These are phyloP conservation scores for Betta splendens DNA, from an alignment of 2,797 vertebrate species.

Conservation along the genomic window DNA sequence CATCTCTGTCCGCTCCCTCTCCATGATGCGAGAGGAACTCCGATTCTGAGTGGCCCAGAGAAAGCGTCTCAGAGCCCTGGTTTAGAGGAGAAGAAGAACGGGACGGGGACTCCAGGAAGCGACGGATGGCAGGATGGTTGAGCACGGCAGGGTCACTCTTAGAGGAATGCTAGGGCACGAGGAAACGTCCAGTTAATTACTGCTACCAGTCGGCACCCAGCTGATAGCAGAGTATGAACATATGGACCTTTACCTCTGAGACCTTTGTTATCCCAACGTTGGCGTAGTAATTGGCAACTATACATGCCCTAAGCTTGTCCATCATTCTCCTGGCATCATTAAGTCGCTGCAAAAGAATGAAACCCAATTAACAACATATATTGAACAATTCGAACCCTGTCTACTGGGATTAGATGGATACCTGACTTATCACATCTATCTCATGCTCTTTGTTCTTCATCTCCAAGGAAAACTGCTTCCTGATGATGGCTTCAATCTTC, in stretches of 20 bases:
- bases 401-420: slow-evolving; percentile 60
- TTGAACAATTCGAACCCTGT: no score
- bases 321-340: slow-evolving; percentile 98
- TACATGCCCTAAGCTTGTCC: slow-evolving; percentile 98
- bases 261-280: slow-evolving; percentile 90
- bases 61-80: slow-evolving; percentile 94
- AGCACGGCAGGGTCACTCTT: slow-evolving; percentile 89
- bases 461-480: slow-evolving; percentile 94
- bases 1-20: slow-evolving; percentile 89
- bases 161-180: slow-evolving; percentile 77
- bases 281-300: slow-evolving; percentile 98
- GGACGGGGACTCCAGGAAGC: slow-evolving; percentile 94
- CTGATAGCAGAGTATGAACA: neutral
- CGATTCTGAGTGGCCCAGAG: slow-evolving; percentile 91
- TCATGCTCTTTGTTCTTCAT: slow-evolving; percentile 99
- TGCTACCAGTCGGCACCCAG: neutral
- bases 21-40: slow-evolving; percentile 93
- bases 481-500: slow-evolving; percentile 97
- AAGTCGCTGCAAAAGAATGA: slow-evolving; percentile 83
- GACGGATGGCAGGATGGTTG: slow-evolving; percentile 96
- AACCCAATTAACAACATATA: neutral
- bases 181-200: neutral
- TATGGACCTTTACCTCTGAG: slow-evolving; percentile 84
- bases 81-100: slow-evolving; percentile 95
- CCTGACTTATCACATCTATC: slow-evolving; percentile 98